Percentiles rank a stretch among this genome's conserved stretches.
Evolutionary conservation across 2,888 invertebrate species (phyloP).

Genomic region (Hartigia nigra): DNA sequence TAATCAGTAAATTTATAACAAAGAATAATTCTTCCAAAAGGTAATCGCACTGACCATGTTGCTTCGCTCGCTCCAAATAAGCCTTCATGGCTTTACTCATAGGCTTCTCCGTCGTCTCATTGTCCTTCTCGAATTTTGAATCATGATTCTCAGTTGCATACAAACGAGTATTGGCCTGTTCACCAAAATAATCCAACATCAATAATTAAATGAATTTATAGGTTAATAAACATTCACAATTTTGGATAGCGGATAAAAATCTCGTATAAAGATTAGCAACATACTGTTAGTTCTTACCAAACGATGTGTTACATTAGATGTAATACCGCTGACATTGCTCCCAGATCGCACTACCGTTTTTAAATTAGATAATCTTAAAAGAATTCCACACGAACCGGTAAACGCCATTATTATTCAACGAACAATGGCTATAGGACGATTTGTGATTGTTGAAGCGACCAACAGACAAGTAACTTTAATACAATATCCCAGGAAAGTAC

Average conservation of each 20-base stretch:
- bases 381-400: slow-evolving; percentile 47
- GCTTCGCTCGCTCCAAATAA: slow-evolving; percentile 84
- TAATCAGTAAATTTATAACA: background rate
- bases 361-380: slow-evolving; percentile 29
- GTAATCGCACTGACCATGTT: slow-evolving; percentile 71
- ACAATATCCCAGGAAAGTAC: background rate
- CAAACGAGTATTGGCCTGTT: background rate
- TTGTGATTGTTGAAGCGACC: too few relatives aligned
- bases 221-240: background rate
- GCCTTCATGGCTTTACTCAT: slow-evolving; percentile 91
- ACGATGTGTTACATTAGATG: background rate
- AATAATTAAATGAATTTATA: background rate
- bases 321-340: slow-evolving; percentile 4
- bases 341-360: slow-evolving; percentile 7
- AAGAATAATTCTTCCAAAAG: background rate
- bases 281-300: slow-evolving; percentile 3
- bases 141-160: background rate
- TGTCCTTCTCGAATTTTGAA: slow-evolving; percentile 49
- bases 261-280: background rate
- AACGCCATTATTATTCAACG: slow-evolving; percentile 35
- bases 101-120: slow-evolving; percentile 70
- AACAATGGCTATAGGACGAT: background rate
- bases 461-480: too few relatives aligned
- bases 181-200: background rate
- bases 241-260: background rate